Evolutionary conservation across 1,140 invertebrate species (phyloP).

Genomic region (Drosophila oshimai): DNA sequence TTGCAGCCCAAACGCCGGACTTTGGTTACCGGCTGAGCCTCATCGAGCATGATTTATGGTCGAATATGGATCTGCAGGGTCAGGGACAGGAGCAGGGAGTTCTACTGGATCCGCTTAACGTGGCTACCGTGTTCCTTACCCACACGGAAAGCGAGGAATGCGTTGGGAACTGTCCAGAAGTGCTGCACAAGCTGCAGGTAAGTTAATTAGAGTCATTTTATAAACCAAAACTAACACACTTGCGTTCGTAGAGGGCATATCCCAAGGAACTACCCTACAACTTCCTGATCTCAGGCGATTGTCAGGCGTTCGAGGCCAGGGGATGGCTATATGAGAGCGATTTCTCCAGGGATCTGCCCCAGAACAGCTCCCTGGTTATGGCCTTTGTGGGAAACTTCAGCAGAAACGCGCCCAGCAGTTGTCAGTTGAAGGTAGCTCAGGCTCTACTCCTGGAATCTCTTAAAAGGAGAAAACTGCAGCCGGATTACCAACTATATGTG

Average conservation of each 20-base stretch:
- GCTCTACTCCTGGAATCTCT: slow-evolving; percentile 67
- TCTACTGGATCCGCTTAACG: slow-evolving; percentile 28
- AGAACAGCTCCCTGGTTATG: slow-evolving; percentile 53
- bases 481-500: slow-evolving; percentile 21
- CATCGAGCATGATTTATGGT: slow-evolving; percentile 69
- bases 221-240: neutral
- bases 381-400: slow-evolving; percentile 67
- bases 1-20: slow-evolving; percentile 35
- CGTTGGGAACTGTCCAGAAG: slow-evolving; percentile 38
- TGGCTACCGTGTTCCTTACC: slow-evolving; percentile 57
- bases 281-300: slow-evolving; percentile 70
- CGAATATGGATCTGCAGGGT: slow-evolving; percentile 13
- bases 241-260: neutral
- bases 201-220: neutral
- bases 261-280: slow-evolving; percentile 72
- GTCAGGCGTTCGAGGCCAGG: slow-evolving; percentile 62
- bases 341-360: slow-evolving; percentile 18
- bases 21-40: slow-evolving; percentile 57
- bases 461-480: slow-evolving; percentile 40
- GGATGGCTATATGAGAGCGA: slow-evolving; percentile 67
- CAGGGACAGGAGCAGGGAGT: slow-evolving; percentile 3
- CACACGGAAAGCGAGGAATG: slow-evolving; percentile 62
- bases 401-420: slow-evolving; percentile 12
- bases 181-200: slow-evolving; percentile 60
- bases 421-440: slow-evolving; percentile 45